Evolutionary conservation across 2,113 vertebrate genomes (phyloP), one percentile per base, ranked within the genome.

Genomic region (Struthio camelus): DNA sequence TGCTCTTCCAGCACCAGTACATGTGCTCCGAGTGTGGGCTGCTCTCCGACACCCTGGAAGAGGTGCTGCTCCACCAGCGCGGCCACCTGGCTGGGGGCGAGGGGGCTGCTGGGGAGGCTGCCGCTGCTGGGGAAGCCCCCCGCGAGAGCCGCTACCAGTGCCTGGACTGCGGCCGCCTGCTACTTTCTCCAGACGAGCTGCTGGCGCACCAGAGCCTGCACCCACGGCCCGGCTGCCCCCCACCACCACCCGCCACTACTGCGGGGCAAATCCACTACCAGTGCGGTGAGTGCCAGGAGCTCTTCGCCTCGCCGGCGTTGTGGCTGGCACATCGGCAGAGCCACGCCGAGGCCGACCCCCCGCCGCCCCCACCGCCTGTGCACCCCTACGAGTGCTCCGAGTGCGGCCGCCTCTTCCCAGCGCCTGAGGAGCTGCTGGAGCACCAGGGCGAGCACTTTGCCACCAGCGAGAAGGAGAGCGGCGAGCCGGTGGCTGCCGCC

Each of bases 381-480:
- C 98, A 99, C 82, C 98, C 98, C 5, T 99, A 99, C 1, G 99
- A 99, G 88, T 99, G 99, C 96, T 99, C 99, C 0, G 99, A 99
- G 95, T 99, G 99, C 64, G 98, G 98, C 59, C 96, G 98, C 53
- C 97, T 99, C 40, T 99, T 99, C 95, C 98, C 98, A 62, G 99
- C 98, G 1, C 99, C 99, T 0, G 99, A 99, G 90, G 99, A 99
- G 89, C 99, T 99, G 93, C 98, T 99, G 61, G 98, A 99, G 81
- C 99, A 99, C 96, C 99, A 99, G 90, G 99, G 99, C 11, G 98
- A 98, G 95, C 99, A 99, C 96, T 99, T 99, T 89, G 97, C 98
- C 76, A 98, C 97, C 24, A 98, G 98, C 67, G 98, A 99, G 87
- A 99, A 99, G 62, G 99, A 99, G 72, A 98, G 97, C 0, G 98